Conservation (phyloP, 2,888 invertebrate species). For the Augiades crinisus region DNA sequence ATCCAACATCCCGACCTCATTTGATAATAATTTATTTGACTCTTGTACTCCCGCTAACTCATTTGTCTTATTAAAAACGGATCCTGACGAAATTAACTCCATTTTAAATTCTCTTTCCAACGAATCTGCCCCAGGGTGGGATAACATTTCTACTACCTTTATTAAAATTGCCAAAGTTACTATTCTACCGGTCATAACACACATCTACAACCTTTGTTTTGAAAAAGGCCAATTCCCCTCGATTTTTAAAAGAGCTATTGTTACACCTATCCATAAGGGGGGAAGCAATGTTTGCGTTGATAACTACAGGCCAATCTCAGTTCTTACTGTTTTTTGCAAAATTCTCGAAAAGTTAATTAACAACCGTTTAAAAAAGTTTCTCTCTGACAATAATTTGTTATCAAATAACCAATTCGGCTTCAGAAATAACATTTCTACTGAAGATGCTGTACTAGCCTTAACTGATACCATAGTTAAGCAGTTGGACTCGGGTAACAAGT, state of each 20-base stretch:
- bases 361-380: not conserved
- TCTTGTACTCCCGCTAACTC: not conserved
- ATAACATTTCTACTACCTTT: not conserved
- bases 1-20: not conserved
- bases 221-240: not conserved
- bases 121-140: not conserved
- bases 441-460: not conserved
- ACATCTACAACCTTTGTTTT: not conserved
- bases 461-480: no score
- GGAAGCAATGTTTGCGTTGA: not conserved
- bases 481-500: no score
- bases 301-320: not conserved
- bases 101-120: not conserved
- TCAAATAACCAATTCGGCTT: not conserved
- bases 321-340: not conserved
- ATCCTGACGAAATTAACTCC: not conserved
- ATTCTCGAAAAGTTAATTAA: not conserved
- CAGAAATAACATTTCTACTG: not conserved
- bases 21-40: not conserved
- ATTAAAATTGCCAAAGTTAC: not conserved
- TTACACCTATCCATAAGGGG: not conserved
- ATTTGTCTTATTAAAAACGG: not conserved
- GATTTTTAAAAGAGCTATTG: not conserved
- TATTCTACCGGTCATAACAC: not conserved
- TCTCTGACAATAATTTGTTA: not conserved